A percentile compares a stretch with the other conserved stretches of the same genome.
These are phyloP conservation scores for Tryphoninae sp. DNA, from an alignment of 2,888 invertebrate genomes.

Conservation along the genomic window DNA sequence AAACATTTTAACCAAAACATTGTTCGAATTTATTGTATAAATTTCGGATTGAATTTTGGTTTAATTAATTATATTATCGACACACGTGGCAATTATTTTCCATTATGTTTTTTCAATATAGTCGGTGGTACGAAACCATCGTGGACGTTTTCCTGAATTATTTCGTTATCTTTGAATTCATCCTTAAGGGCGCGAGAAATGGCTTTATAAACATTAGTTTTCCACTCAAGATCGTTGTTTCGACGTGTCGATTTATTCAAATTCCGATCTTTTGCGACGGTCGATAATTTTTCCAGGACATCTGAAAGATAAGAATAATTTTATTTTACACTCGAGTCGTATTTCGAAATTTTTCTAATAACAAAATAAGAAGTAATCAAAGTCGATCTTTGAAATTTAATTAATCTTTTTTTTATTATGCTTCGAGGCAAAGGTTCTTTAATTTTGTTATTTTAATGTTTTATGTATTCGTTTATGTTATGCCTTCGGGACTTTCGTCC, in stretches of 20 bases:
- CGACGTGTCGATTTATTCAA: constrained; percentile 10
- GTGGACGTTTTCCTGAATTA: constrained; percentile 48
- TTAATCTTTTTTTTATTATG: background rate
- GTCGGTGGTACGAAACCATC: constrained; percentile 48
- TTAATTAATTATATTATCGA: background rate
- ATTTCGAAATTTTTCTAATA: background rate
- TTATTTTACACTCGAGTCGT: background rate
- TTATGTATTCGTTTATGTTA: background rate
- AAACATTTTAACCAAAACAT: too few relatives aligned
- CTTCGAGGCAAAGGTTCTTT: background rate
- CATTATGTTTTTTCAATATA: background rate
- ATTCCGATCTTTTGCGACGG: background rate
- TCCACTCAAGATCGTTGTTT: constrained; percentile 24
- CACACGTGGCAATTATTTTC: background rate
- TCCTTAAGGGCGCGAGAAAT: constrained; percentile 52
- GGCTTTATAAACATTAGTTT: constrained; percentile 58
- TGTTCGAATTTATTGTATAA: too few relatives aligned
- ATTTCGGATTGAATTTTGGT: background rate
- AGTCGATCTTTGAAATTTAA: background rate
- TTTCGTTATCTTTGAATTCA: constrained; percentile 37
- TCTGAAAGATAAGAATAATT: constrained; percentile 22
- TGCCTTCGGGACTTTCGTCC: constrained; percentile 1
- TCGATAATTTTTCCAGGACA: background rate
- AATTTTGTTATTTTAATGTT: background rate
- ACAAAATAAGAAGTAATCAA: constrained; percentile 1